Percentiles rank a stretch among this genome's conserved stretches.
phyloP scores from a whole-genome alignment of 2,888 invertebrate species.

The Drosophila neotestacea region DNA sequence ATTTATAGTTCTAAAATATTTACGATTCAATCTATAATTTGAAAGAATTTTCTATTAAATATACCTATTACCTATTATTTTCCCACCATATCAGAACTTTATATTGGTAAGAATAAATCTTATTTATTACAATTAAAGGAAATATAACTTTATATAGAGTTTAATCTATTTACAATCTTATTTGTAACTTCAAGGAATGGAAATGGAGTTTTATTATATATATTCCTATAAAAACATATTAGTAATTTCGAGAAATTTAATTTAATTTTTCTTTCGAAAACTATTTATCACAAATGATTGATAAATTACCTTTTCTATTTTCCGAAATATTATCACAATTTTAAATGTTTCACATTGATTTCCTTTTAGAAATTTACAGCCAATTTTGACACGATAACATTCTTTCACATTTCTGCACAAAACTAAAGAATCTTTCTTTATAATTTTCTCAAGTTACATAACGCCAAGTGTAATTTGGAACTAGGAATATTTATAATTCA shows the following conservation, averaged over 20 bases:
- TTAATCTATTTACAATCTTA: no score
- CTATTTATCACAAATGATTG: not conserved
- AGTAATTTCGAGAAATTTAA: no score
- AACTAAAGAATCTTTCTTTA: slow-evolving; percentile 10
- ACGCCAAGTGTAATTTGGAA: slow-evolving; percentile 17
- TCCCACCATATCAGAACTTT: no score
- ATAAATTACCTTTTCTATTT: slow-evolving; percentile 49
- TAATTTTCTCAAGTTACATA: slow-evolving; percentile 43
- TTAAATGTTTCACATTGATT: slow-evolving; percentile 23
- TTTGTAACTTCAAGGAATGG: not conserved
- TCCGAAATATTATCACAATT: slow-evolving; percentile 43
- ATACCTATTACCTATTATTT: no score
- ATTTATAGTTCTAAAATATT: not conserved
- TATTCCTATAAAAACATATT: no score
- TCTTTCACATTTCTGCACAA: slow-evolving; percentile 17
- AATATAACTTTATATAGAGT: no score
- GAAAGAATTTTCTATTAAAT: no score
- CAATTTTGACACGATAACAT: slow-evolving; percentile 25
- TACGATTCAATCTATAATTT: no score
- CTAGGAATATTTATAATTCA: not conserved
- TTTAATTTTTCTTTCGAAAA: no score
- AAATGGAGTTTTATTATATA: no score
- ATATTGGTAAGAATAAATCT: no score
- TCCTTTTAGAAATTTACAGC: slow-evolving; percentile 31
- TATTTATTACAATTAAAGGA: no score